Evolutionary conservation across 2,888 invertebrate genomes (phyloP), one percentile per base, ranked within the genome.

Genomic region (Crocallis elinguaria): DNA sequence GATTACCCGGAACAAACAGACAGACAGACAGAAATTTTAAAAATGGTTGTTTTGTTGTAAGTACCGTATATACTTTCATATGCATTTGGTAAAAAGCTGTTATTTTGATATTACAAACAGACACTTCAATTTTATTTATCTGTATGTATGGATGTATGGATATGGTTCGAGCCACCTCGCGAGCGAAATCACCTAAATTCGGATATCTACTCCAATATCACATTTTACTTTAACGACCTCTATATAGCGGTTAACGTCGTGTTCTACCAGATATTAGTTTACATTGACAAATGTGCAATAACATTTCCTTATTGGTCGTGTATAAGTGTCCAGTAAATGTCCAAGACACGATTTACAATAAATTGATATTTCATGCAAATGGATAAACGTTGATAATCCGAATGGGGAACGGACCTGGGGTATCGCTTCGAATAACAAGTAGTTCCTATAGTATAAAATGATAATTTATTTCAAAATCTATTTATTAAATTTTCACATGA

Each of bases 291-390:
- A 50, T n/a, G n/a, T n/a, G n/a, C n/a, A n/a, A n/a, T 25, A 25
- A 16, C 36, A 52, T 41, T 52, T 46, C 52, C 52, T 46, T 41
- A 52, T 52, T 41, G 52, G 41, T 23, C 41, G 4, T 13, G 52
- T 23, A 49, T 21, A 19, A 9, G 29, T 27, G 19, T 16, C 29
- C 14, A 3, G 32, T 14, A 29, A 45, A 36, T 32, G 46, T 35
- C 11, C 23, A n/a, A 41, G 25, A 3, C 46, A 46, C 46, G 53
- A 48, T 27, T 42, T 48, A 37, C 42, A 45, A 45, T 21, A n/a
- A 19, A 7, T 37, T 48, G 42, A 27, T 53, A 48, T 43, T 53
- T 53, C 37, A 53, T 43, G 42, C 25, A 46, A 52, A 52, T 46
- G 9, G 17, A 9, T 8, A 38, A 39, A 33, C 14, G 16, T n/a